Evolutionary conservation across 2,113 vertebrate genomes (phyloP), one percentile per base, ranked within the genome.

Genomic region (Albula glossodonta): DNA sequence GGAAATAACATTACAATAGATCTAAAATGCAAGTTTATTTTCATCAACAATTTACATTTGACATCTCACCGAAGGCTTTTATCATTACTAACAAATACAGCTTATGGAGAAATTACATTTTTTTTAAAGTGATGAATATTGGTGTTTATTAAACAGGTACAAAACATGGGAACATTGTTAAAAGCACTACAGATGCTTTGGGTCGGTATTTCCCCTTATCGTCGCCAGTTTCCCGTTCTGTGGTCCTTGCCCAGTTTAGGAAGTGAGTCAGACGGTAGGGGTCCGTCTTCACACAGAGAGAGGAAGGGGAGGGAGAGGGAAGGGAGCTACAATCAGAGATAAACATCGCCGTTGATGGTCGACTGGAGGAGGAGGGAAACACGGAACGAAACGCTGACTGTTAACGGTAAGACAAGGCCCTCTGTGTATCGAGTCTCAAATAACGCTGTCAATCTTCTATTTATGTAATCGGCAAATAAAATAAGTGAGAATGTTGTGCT

Each of bases 391-490:
- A 86, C 87, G 80, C 80, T 57, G 86, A 90, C 53, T 89, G 82
- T 78, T 63, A 87, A 93, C 92, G 93, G 95, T 95, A 93, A 94
- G 95, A 91, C 85, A 25, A 84, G 57, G 85, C 31, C 83, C 51
- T 66, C 19, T 88, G 81, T 80, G 83, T 41, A 80, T 80, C 63
- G 51, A 80, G 87, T 83, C 86, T 80, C 82, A 51, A 41, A 85
- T 81, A 48, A 49, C 10, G 0, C 81, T 86, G 77, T 83, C 88
- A 78, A 80, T 93, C 88, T 84, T 51, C 8, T 51, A 52, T 85
- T 90, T 87, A 84, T 84, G 82, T 77, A 89, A 57, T 12, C 25
- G 11, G 53, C 50, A 50, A 51, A 87, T 80, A 88, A 82, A 89
- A 86, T 85, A 85, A 87, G 70, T 85, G 81, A 25, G 81, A 80